Percentiles rank a stretch among this genome's conserved stretches.
Conservation (phyloP, 2,888 invertebrate genomes). For the Creontiades dilutus region DNA sequence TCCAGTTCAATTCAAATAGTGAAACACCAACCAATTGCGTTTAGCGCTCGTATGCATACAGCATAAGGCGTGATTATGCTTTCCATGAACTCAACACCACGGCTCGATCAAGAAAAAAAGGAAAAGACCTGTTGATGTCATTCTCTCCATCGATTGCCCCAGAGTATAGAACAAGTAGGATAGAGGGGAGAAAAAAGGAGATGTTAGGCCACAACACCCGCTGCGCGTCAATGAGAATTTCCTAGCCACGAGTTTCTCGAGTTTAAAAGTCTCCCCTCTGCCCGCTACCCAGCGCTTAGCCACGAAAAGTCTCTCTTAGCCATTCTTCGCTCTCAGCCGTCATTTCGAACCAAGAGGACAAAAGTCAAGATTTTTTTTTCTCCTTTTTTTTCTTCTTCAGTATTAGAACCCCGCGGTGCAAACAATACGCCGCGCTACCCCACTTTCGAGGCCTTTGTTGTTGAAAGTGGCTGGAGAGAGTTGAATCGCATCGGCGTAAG, state of each 20-base stretch:
- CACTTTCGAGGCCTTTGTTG: not conserved
- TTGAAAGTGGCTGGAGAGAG: not conserved
- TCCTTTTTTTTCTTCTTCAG: not conserved
- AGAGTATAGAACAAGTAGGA: not conserved
- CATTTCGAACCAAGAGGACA: not conserved
- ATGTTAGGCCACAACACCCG: not conserved
- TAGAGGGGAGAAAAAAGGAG: not conserved
- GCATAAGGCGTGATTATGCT: no score
- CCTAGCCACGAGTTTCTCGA: not conserved
- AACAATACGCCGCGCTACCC: not conserved
- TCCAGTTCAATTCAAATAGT: no score
- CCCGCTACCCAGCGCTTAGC: not conserved
- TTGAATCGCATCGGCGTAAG: not conserved
- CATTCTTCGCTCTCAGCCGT: not conserved
- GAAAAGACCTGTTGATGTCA: not conserved
- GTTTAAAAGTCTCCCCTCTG: not conserved
- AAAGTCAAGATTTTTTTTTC: not conserved
- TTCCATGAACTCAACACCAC: not conserved
- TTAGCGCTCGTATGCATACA: no score
- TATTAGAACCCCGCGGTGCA: not conserved
- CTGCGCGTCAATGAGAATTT: not conserved
- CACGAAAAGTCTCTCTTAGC: not conserved
- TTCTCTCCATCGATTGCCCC: not conserved
- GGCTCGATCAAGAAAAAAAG: not conserved
- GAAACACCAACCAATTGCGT: no score